Percentiles rank a stretch among this genome's conserved stretches.
These are phyloP conservation scores for Chrysomela aeneicollis DNA, from an alignment of 2,888 invertebrate species.

Conservation along the genomic window DNA sequence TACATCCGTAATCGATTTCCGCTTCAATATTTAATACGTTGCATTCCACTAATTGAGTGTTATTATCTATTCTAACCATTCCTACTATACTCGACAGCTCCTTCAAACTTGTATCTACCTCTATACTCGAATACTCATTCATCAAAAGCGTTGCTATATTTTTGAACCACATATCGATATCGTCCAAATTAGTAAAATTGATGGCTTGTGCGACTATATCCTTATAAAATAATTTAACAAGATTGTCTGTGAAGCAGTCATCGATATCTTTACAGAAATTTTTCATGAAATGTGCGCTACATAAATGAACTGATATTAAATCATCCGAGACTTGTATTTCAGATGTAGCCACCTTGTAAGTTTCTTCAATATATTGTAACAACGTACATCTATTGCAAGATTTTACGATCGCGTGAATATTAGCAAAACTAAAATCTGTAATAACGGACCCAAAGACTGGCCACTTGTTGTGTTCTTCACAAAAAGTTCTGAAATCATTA, in stretches of 20 bases:
- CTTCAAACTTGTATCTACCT: not conserved
- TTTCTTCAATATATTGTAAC: constrained; percentile 9
- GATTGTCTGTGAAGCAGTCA: not conserved
- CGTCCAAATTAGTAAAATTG: not conserved
- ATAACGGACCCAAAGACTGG: constrained; percentile 14
- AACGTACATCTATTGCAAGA: constrained; percentile 5
- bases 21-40: not conserved
- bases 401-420: constrained; percentile 20
- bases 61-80: not conserved
- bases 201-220: not conserved
- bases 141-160: not conserved
- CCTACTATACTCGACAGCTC: not conserved
- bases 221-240: not conserved
- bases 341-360: not conserved
- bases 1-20: too few species aligned
- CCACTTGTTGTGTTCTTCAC: constrained; percentile 20
- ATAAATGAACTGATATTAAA: constrained; percentile 12
- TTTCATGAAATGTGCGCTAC: constrained; percentile 12
- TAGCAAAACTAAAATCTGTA: constrained; percentile 18
- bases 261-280: constrained; percentile 2
- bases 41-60: not conserved
- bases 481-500: constrained; percentile 16
- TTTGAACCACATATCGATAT: not conserved
- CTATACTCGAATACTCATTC: not conserved
- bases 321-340: not conserved